Percentiles rank a stretch among this genome's conserved stretches.
These are phyloP conservation scores for Phyllotreta cruciferae DNA, from an alignment of 2,888 invertebrate genomes.

Conservation along the genomic window DNA sequence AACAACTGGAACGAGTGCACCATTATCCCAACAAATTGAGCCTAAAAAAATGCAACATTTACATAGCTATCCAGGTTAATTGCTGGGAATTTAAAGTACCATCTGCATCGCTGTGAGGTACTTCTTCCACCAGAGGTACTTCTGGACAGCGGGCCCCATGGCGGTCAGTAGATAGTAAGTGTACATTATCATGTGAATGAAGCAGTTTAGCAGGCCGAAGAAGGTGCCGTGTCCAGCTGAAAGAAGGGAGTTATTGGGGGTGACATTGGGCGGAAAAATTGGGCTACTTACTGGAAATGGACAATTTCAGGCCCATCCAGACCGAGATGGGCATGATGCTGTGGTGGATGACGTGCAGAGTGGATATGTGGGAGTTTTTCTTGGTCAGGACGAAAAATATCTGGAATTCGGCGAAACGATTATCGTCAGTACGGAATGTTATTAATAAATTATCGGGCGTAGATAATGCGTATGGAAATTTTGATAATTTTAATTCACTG, in stretches of 20 bases:
- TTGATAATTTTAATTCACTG: too few species aligned
- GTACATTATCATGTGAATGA: slow-evolving; percentile 98
- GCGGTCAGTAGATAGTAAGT: slow-evolving; percentile 91
- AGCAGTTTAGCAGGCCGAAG: slow-evolving; percentile 92
- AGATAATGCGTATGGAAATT: too few species aligned
- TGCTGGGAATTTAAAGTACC: slow-evolving; percentile 63
- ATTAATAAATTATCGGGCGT: too few species aligned
- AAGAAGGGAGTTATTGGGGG: too few species aligned
- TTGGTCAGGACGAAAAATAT: slow-evolving; percentile 94
- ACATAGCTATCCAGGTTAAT: too few species aligned
- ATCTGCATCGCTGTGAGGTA: slow-evolving; percentile 92
- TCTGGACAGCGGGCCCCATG: slow-evolving; percentile 84
- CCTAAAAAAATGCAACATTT: slow-evolving; percentile 62
- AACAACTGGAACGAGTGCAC: slow-evolving; percentile 91
- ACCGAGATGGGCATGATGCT: slow-evolving; percentile 97
- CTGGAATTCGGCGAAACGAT: slow-evolving; percentile 62
- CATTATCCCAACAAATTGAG: slow-evolving; percentile 90
- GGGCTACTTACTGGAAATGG: slow-evolving; percentile 81
- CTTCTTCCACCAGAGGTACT: slow-evolving; percentile 95
- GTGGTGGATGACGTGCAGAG: slow-evolving; percentile 95
- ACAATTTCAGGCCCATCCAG: slow-evolving; percentile 94
- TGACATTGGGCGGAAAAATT: too few species aligned
- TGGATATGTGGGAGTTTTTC: slow-evolving; percentile 92
- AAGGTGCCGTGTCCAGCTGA: slow-evolving; percentile 93
- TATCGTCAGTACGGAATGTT: too few species aligned